Conservation (phyloP, 64 coral and sea anemone genomes). For the Porites australiensis region DNA sequence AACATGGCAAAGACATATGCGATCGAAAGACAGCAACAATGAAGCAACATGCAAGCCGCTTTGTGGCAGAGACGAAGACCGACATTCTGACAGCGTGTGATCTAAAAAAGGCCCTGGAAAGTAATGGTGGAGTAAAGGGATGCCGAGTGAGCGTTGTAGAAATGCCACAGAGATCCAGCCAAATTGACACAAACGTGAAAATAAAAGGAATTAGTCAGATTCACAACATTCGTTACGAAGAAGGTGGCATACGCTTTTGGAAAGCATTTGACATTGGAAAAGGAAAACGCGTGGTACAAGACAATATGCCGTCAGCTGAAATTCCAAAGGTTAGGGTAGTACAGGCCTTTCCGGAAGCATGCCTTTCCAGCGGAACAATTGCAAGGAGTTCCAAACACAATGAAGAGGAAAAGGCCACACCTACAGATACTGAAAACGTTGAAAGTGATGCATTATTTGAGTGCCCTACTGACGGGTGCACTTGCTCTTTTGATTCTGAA, state of each 20-base stretch:
- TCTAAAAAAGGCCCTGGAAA: constrained; percentile 33
- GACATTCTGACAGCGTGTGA: constrained; percentile 42
- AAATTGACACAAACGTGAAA: constrained; percentile 28
- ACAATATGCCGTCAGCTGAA: constrained; percentile 34
- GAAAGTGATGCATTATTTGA: no score
- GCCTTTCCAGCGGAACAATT: constrained; percentile 16
- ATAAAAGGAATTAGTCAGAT: constrained; percentile 61
- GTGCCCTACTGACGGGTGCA: no score
- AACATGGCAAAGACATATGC: constrained; percentile 32
- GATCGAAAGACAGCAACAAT: constrained; percentile 32
- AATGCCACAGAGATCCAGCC: constrained; percentile 30
- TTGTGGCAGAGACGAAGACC: constrained; percentile 54
- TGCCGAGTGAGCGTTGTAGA: constrained; percentile 36
- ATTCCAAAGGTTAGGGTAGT: constrained; percentile 23
- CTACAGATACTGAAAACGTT: no score
- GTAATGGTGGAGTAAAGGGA: constrained; percentile 46
- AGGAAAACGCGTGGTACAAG: constrained; percentile 42
- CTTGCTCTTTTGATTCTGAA: no score
- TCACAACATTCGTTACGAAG: constrained; percentile 66
- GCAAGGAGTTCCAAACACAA: constrained; percentile 21
- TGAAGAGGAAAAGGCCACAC: background rate
- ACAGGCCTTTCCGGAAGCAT: constrained; percentile 2
- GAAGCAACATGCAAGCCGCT: constrained; percentile 29
- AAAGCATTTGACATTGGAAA: constrained; percentile 54
- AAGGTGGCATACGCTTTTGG: constrained; percentile 54